Conservation (phyloP, 2,113 vertebrate species). For the Chloropsis cyanopogon region DNA sequence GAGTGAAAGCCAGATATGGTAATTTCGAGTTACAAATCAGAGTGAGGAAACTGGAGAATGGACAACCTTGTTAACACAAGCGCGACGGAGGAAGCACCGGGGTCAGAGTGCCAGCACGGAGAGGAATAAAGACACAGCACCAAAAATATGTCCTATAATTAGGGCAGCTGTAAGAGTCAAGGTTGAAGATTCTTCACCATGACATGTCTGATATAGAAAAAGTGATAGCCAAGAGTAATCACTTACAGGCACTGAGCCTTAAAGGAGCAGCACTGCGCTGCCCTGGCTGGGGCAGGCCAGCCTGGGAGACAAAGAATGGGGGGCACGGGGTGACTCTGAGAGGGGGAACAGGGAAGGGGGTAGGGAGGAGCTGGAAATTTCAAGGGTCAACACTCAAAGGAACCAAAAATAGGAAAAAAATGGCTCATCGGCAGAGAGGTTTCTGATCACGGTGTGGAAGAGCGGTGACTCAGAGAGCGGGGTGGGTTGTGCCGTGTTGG, state of each 20-base stretch:
- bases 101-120: conserved; percentile 62
- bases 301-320: background rate
- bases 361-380: background rate
- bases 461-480: background rate
- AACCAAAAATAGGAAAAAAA: background rate
- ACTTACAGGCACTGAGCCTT: conserved; percentile 57
- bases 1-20: conserved; percentile 73
- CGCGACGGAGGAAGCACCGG: conserved; percentile 59
- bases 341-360: background rate
- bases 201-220: conserved; percentile 68
- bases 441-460: conserved; percentile 21
- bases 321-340: background rate
- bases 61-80: conserved; percentile 73
- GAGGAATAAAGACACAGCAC: conserved; percentile 71
- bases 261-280: conserved; percentile 12
- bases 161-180: conserved; percentile 73
- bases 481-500: background rate
- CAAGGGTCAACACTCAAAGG: conserved; percentile 46
- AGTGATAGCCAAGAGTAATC: conserved; percentile 65
- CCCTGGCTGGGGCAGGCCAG: background rate
- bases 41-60: conserved; percentile 60
- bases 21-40: conserved; percentile 74
- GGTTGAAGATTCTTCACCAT: conserved; percentile 73
- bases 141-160: conserved; percentile 74
- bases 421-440: background rate